Evolutionary conservation across 2,797 vertebrate genomes (phyloP), one percentile per base, ranked within the genome.

Genomic region (Ctenopoma kingsleyae): DNA sequence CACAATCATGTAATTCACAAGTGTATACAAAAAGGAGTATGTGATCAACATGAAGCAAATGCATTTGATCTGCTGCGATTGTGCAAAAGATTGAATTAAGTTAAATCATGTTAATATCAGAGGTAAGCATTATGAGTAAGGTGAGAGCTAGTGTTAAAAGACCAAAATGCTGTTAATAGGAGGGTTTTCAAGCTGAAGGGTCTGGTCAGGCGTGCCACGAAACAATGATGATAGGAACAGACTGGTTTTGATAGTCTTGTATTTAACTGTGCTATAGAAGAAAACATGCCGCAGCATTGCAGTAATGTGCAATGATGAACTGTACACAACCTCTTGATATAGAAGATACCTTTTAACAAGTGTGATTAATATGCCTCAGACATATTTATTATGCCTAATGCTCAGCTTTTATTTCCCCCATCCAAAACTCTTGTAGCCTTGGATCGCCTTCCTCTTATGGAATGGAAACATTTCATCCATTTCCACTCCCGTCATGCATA

Each of bases 381-480:
- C 75, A 76, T 79, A 72, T 79, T 81, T 75, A 81, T 80, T 71
- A 86, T 74, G 80, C 51, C 74, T 49, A 75, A 78, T 68, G 55
- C 61, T 46, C 62, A 67, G 70, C 69, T 57, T 72, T 76, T 61
- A 49, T 57, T 58, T 6, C 47, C 66, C 61, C 59, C 71, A 68
- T 76, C 74, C 86, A 83, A 84, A 74, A 63, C 67, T 70, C 74
- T 56, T 50, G 74, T 80, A 44, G 86, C 81, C 83, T 88, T 85
- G 81, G 86, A 86, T 90, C 72, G 44, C 86, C 84, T 81, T 81
- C 83, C 89, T 89, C 85, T 90, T 78, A 87, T 72, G 87, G 86
- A 85, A 89, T 90, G 88, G 88, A 91, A 90, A 89, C 72, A 66
- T 80, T 87, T 85, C 73, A 69, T 85, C 86, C 65, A 80, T 85